A percentile compares a stretch with the other conserved stretches of the same genome.
Conservation (phyloP, 1,140 invertebrate species). For the Rhagoletis zephyria region DNA sequence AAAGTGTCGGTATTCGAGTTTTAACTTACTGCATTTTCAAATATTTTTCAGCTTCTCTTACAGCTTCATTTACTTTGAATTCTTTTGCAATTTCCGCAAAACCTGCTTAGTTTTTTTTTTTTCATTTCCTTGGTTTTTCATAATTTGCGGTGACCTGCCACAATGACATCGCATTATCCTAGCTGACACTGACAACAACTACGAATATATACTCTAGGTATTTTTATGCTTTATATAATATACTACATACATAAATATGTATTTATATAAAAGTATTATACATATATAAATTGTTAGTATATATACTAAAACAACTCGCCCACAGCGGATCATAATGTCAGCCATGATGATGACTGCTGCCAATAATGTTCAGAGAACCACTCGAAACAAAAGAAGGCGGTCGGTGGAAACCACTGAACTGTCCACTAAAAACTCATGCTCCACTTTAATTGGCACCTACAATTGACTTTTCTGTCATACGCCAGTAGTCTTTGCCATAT, state of each 20-base stretch:
- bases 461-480: slow-evolving; percentile 31
- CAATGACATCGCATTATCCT: slow-evolving; percentile 35
- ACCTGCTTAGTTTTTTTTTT: neutral
- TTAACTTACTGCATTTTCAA: neutral
- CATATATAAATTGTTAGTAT: neutral
- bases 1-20: neutral
- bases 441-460: neutral
- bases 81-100: slow-evolving; percentile 26
- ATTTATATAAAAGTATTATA: neutral
- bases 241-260: neutral
- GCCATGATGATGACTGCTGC: slow-evolving; percentile 28
- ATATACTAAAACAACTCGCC: neutral
- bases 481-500: neutral
- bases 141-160: slow-evolving; percentile 16
- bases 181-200: slow-evolving; percentile 4
- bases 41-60: neutral
- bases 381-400: neutral
- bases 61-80: slow-evolving; percentile 32
- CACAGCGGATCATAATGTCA: slow-evolving; percentile 21
- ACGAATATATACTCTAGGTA: neutral
- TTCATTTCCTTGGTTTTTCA: neutral
- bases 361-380: slow-evolving; percentile 13
- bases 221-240: neutral
- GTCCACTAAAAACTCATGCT: neutral
- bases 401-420: neutral